phyloP scores from a whole-genome alignment of 2,797 vertebrate genomes.

The Gymnopithys bicolor region DNA sequence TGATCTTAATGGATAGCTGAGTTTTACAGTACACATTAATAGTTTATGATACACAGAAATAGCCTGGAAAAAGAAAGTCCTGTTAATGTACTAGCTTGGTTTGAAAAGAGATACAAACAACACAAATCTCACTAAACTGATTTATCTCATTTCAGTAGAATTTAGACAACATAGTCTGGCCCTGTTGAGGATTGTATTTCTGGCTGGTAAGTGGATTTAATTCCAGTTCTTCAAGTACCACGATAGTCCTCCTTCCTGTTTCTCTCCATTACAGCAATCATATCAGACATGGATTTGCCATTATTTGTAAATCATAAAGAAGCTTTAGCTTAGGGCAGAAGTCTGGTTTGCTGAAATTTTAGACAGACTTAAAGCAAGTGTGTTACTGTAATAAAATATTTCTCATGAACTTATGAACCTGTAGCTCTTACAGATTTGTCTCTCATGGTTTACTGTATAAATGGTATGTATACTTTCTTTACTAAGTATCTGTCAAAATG shows the following conservation, averaged over 20 bases:
- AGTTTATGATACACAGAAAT: slow-evolving; percentile 13
- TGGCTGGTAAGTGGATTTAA: slow-evolving; percentile 18
- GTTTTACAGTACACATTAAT: background rate
- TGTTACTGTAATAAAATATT: slow-evolving; percentile 67
- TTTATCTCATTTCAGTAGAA: slow-evolving; percentile 30
- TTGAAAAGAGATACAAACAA: slow-evolving; percentile 48
- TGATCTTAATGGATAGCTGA: background rate
- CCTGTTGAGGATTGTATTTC: background rate
- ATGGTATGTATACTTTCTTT: slow-evolving; percentile 18
- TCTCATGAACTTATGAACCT: slow-evolving; percentile 71
- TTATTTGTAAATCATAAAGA: slow-evolving; percentile 70
- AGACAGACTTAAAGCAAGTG: slow-evolving; percentile 67
- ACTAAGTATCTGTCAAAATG: slow-evolving; percentile 41
- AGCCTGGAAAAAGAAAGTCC: background rate
- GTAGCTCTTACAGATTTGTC: slow-evolving; percentile 37
- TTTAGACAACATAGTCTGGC: slow-evolving; percentile 6
- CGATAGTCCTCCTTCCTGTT: slow-evolving; percentile 66
- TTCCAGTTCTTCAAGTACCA: slow-evolving; percentile 19
- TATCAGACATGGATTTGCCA: slow-evolving; percentile 39
- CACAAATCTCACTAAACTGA: slow-evolving; percentile 16
- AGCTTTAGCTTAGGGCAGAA: slow-evolving; percentile 58
- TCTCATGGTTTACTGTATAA: slow-evolving; percentile 34
- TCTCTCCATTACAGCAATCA: slow-evolving; percentile 40
- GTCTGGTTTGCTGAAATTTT: slow-evolving; percentile 44
- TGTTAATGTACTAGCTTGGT: background rate